phyloP scores from a whole-genome alignment of 2,113 vertebrate genomes.

The Cinclus mexicanus region DNA sequence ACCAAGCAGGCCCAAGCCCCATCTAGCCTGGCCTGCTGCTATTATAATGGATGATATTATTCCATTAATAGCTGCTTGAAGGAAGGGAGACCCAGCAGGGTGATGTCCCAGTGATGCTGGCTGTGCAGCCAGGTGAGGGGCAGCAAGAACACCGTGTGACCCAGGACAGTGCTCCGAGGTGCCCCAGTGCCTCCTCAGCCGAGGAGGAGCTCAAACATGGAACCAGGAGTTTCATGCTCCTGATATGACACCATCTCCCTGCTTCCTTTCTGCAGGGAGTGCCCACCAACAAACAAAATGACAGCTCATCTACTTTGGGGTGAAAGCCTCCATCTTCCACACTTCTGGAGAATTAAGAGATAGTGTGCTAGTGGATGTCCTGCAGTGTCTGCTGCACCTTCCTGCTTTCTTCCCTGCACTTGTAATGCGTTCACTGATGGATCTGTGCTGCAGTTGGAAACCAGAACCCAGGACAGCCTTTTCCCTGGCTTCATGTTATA shows the following conservation, averaged over 20 bases:
- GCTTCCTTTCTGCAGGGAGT: background rate
- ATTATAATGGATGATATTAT: background rate
- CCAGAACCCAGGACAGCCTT: constrained; percentile 66
- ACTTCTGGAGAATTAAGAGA: background rate
- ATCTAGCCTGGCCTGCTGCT: background rate
- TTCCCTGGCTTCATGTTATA: constrained; percentile 48
- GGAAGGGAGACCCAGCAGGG: background rate
- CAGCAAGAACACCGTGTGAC: background rate
- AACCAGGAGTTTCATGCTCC: background rate
- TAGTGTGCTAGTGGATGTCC: background rate
- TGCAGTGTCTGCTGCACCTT: background rate
- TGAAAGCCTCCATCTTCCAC: background rate
- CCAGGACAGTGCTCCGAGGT: fast-evolving
- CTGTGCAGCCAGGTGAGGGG: background rate
- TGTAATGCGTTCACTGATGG: constrained; percentile 10
- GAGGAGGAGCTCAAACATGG: background rate
- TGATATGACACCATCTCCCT: background rate
- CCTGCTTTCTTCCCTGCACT: background rate
- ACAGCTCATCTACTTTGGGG: background rate
- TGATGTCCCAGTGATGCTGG: background rate
- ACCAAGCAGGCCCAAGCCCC: background rate
- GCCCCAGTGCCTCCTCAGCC: fast-evolving
- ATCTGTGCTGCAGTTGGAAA: constrained; percentile 70
- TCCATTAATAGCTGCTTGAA: background rate
- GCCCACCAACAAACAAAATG: background rate